Evolutionary conservation across 1,140 invertebrate genomes (phyloP), one percentile per base, ranked within the genome.

Genomic region (Ditylenchus dipsaci): DNA sequence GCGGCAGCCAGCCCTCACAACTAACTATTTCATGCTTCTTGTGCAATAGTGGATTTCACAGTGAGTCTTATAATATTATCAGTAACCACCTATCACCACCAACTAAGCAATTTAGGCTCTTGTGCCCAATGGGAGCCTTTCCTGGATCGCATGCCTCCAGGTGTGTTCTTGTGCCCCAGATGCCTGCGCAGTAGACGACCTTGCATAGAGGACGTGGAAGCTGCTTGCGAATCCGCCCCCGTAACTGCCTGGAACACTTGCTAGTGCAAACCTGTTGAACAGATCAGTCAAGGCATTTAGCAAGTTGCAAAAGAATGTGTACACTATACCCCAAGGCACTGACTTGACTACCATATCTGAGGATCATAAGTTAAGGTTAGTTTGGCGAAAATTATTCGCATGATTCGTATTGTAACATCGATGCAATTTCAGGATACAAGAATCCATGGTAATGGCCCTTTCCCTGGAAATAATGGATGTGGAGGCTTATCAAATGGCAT

Each of bases 121-220:
- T 75, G 73, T 60, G 76, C 73, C 17, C 43, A 74, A 38, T 75
- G 73, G 73, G 59, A 77, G n/a, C n/a, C 60, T 11, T 64, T 66
- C 33, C 53, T 75, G 0, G 49, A 61, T 17, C 71, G 76, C 11
- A 62, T 78, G 23, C 73, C 73, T 1, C 29, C 29, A 8, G 76
- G 73, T 0, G 30, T 75, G 29, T 76, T 65, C 38, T 38, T 75
- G 7, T 75, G 73, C 45, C 57, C 47, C 49, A 68, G 73, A 17
- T 75, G 73, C 47, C 57, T 78, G 17, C 73, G 73, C 27, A 74
- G 76, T 13, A n/a, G 58, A 26, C 75, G 73, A n/a, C 73, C 73
- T 17, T 60, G 45, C 29, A 67, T 73, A 29, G 70, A 73, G 26
- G 71, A 71, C 15, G 71, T 71, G 8, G 69, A 71, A 30, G 60